These are phyloP conservation scores for Pseudococcus viburni DNA, from an alignment of 2,888 invertebrate genomes.

Conservation along the genomic window DNA sequence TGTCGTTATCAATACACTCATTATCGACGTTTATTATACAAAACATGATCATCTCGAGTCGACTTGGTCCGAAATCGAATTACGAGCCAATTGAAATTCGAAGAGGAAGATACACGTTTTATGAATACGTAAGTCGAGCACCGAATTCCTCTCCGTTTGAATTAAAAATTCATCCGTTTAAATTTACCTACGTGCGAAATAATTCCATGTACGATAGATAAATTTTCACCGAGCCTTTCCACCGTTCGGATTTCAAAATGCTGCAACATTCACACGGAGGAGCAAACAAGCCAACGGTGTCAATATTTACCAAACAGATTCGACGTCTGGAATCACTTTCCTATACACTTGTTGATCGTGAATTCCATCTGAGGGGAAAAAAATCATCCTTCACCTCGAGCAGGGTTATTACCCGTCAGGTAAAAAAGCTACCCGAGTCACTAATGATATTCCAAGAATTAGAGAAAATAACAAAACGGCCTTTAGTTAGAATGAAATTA, in stretches of 20 bases:
- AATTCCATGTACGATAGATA: conserved; percentile 45
- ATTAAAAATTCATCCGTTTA: conserved; percentile 40
- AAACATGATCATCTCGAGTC: conserved; percentile 32
- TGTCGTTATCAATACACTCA: background rate
- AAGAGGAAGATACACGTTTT: background rate
- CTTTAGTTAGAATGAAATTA: conserved; percentile 22
- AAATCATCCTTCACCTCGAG: background rate
- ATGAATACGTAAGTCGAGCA: conserved; percentile 25
- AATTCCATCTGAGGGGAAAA: background rate
- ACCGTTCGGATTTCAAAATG: background rate
- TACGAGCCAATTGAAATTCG: conserved; percentile 40
- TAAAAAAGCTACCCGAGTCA: background rate
- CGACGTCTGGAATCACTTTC: background rate
- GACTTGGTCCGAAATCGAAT: background rate
- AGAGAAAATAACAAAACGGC: background rate
- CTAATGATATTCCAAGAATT: conserved; percentile 25
- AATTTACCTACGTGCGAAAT: conserved; percentile 40
- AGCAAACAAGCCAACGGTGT: conserved; percentile 1
- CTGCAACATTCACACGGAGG: background rate
- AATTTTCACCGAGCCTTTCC: conserved; percentile 19
- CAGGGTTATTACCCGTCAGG: conserved; percentile 10
- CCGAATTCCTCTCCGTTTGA: conserved; percentile 9
- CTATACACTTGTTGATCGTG: conserved; percentile 40
- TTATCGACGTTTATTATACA: conserved; percentile 17
- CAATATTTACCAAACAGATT: conserved; percentile 39